Conservation (phyloP, 2,113 vertebrate genomes). For the Mustela lutreola region DNA sequence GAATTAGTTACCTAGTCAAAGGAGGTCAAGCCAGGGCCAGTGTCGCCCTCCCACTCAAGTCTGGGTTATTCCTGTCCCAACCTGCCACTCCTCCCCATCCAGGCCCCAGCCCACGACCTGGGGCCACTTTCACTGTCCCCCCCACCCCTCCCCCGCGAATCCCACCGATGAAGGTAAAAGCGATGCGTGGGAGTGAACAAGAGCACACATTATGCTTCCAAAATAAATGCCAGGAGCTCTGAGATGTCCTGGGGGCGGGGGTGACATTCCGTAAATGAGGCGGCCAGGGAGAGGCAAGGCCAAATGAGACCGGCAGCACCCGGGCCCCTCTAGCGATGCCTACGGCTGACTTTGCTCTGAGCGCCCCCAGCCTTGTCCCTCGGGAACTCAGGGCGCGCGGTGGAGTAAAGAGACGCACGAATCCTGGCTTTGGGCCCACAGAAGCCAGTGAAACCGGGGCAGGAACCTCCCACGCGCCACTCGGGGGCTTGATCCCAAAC, state of each 20-base stretch:
- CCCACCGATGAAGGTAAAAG: neutral
- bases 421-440: neutral
- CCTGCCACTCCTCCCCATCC: neutral
- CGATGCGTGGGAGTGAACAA: neutral
- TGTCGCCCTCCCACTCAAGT: neutral
- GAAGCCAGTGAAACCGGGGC: neutral
- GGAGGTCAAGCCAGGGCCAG: neutral
- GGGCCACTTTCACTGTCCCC: neutral
- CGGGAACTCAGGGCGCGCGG: fast-evolving
- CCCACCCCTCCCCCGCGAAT: neutral
- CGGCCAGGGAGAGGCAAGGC: neutral
- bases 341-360: neutral
- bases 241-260: neutral
- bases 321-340: neutral
- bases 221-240: neutral
- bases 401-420: neutral
- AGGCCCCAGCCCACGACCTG: neutral
- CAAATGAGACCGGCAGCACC: neutral
- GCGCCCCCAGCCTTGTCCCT: neutral
- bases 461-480: neutral
- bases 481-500: neutral
- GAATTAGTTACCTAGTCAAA: neutral
- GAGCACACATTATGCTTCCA: neutral
- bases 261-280: neutral
- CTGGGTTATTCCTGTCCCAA: neutral